Base-by-base conservation (phyloP, 1,140 invertebrate species). In the Laodelphax striatellus region DNA sequence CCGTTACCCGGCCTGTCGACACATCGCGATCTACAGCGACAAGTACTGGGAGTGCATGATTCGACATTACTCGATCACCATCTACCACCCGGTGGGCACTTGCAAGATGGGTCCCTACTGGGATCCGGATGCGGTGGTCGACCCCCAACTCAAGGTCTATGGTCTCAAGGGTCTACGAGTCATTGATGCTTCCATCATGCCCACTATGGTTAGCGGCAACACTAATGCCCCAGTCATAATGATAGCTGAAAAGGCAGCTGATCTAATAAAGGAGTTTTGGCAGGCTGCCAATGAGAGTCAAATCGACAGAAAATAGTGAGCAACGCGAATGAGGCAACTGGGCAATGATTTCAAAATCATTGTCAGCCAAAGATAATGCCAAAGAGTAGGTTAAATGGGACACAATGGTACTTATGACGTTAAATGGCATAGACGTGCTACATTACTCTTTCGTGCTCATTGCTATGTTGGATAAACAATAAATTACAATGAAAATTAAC, bases 1-100 rank as follows among this genome's bases (percentile, higher is more conserved):
- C 1, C 78, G 79, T 6, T 73, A 87, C 5, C 78, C 81, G 14
- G 79, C 78, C 1, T 90, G 88, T 72, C 71, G 77, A 60, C 76
- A 81, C 42, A 77, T 79, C 41, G 68, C 73, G 0, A 82, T 83
- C 65, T 80, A 80, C 42, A 81, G 80, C 1, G 81, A 86, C 64
- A 76, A 72, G 10, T 92, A 91, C 68, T 89, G 86, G 75, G 80
- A 80, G 57, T 89, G 87, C 67, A 75, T 83, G 57, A 79, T 82
- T 0, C 62, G 74, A 13, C 70, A 73, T 16, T 69, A 73, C 10
- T 70, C 74, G 0, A 67, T 68, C 28, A 74, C 72, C 28, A 69
- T 80, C 24, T 79, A 77, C 11, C 79, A 82, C 64, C 72, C 72
- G 2, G 72, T 73, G 0, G 78, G 77, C 5, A 81, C 79, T 0